A percentile compares a stretch with the other conserved stretches of the same genome.
These are phyloP conservation scores for Orientallactaga bullata DNA, from an alignment of 2,113 vertebrate genomes.

Conservation along the genomic window DNA sequence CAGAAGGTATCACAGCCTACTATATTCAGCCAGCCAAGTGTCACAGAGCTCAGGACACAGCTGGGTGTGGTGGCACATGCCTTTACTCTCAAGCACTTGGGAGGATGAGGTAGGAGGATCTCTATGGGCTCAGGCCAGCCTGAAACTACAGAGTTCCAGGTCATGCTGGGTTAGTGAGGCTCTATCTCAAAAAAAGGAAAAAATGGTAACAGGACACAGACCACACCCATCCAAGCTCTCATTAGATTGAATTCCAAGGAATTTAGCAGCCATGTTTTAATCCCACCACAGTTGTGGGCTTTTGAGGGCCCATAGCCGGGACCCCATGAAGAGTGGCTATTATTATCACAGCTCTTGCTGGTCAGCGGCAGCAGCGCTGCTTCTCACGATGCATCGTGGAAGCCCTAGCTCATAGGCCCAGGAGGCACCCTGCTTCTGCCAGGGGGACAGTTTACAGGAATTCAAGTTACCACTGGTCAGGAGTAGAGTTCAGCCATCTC, in stretches of 20 bases:
- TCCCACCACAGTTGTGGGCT: not conserved
- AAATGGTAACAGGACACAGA: not conserved
- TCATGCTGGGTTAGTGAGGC: too few species aligned
- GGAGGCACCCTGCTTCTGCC: not conserved
- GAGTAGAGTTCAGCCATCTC: not conserved
- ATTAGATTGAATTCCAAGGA: not conserved
- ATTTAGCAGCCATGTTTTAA: not conserved
- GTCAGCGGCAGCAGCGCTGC: too few species aligned
- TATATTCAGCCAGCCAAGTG: conserved; percentile 6
- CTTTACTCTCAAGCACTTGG: too few species aligned
- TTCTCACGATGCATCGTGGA: not conserved
- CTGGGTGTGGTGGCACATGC: too few species aligned
- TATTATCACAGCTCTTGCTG: not conserved
- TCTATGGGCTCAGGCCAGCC: too few species aligned
- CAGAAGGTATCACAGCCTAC: not conserved
- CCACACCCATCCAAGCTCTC: not conserved
- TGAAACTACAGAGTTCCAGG: too few species aligned
- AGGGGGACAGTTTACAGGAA: too few species aligned
- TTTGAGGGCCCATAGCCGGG: not conserved
- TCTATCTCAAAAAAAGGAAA: too few species aligned
- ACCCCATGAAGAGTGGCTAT: not conserved
- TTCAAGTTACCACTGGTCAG: not conserved
- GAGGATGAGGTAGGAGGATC: too few species aligned
- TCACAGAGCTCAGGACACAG: not conserved
- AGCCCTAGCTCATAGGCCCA: not conserved